Percentiles rank a stretch among this genome's conserved stretches.
These are phyloP conservation scores for Dynastes hyllus DNA, from an alignment of 2,888 invertebrate species.

Conservation along the genomic window DNA sequence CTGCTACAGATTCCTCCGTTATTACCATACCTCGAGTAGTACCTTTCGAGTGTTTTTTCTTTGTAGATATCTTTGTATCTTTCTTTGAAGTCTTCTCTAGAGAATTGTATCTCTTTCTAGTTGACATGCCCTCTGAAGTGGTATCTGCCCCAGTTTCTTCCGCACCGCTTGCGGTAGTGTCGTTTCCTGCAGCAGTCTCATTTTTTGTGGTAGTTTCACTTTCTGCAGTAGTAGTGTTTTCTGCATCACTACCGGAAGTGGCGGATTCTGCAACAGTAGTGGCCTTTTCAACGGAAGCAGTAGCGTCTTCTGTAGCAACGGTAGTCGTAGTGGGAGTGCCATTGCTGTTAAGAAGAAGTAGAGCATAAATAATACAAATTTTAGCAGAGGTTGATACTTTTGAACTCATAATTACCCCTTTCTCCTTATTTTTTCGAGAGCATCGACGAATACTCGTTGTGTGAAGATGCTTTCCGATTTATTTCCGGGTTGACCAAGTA, in stretches of 20 bases:
- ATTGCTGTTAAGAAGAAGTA: too few relatives aligned
- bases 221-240: too few relatives aligned
- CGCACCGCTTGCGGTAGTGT: too few relatives aligned
- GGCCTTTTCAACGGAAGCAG: too few relatives aligned
- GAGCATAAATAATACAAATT: too few relatives aligned
- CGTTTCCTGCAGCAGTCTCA: too few relatives aligned
- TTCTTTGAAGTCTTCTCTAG: neutral
- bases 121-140: slow-evolving; percentile 1
- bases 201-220: too few relatives aligned
- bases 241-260: too few relatives aligned
- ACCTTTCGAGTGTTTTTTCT: neutral
- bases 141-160: neutral
- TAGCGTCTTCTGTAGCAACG: too few relatives aligned
- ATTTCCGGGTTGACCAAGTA: slow-evolving; percentile 5
- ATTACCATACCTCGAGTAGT: neutral
- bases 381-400: too few relatives aligned
- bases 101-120: neutral
- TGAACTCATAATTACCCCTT: neutral
- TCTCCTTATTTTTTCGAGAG: slow-evolving; percentile 25
- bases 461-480: slow-evolving; percentile 35
- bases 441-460: slow-evolving; percentile 39
- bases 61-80: neutral
- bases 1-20: neutral
- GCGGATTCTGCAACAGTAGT: too few relatives aligned
- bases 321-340: too few relatives aligned